Conservation (phyloP, 2,797 vertebrate species). For the Chrosomus eos region DNA sequence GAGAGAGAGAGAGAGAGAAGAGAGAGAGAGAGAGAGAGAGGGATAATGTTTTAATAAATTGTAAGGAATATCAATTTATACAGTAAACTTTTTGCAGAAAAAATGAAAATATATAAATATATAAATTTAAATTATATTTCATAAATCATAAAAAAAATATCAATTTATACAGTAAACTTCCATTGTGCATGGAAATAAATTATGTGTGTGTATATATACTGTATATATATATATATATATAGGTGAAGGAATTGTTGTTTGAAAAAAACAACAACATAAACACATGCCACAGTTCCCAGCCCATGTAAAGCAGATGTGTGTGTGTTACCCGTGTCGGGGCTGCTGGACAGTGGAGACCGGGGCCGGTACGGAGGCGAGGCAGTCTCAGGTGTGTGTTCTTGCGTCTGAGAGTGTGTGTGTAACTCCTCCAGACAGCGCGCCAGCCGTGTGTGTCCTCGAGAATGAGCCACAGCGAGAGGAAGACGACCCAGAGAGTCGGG, state of each 20-base stretch:
- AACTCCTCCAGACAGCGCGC: slow-evolving; percentile 84
- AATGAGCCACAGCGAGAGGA: slow-evolving; percentile 86
- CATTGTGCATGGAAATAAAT: too few relatives aligned
- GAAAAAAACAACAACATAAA: too few relatives aligned
- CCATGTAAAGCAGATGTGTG: neutral
- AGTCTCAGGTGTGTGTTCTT: slow-evolving; percentile 38
- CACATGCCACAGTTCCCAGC: neutral
- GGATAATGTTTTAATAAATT: neutral
- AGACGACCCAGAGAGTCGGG: slow-evolving; percentile 89
- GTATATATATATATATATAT: too few relatives aligned
- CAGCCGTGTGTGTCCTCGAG: slow-evolving; percentile 85
- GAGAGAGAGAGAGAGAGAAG: too few relatives aligned
- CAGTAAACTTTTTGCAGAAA: neutral
- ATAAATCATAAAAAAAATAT: neutral
- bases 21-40: slow-evolving; percentile 39
- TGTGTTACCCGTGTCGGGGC: slow-evolving; percentile 84
- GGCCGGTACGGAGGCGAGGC: slow-evolving; percentile 60
- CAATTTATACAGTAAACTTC: too few relatives aligned
- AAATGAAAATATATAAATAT: too few relatives aligned
- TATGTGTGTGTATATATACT: too few relatives aligned
- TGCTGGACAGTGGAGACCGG: slow-evolving; percentile 81
- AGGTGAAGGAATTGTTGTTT: too few relatives aligned
- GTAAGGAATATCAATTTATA: neutral
- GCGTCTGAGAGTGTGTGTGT: slow-evolving; percentile 69
- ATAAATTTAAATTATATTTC: neutral